Base-by-base conservation (phyloP, 2,113 vertebrate species). In the Sphyrna mokarran region DNA sequence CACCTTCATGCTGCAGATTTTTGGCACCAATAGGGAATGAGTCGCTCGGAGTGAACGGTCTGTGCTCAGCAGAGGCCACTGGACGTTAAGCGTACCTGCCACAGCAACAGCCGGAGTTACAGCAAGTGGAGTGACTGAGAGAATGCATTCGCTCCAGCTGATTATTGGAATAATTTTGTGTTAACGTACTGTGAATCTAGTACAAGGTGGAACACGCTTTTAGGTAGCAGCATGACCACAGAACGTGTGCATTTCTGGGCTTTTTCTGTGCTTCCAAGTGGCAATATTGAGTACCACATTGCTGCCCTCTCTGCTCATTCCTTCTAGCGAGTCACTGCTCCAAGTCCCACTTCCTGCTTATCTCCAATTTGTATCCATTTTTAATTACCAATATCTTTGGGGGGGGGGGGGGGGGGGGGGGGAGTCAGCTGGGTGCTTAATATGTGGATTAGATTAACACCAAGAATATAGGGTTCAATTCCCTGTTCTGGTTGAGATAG, bases 1-100 rank as follows among this genome's bases (percentile, higher is more conserved):
- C 97, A 98, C 98, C 96, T 99, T 99, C 97, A 97, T 99, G 96
- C 98, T 99, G 78, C 98, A 99, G 97, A 97, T 99, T 95, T 98
- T 99, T 96, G 99, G 99, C 96, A 98, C 98, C 96, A 98, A 97
- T 96, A 97, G 96, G 94, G 98, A 98, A 2, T 99, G 97, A 98
- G 95, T 2, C 33, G 33, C 14, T 22, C 61, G 18, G 89, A 66
- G n/a, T 20, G 58, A 18, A n/a, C 0, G 14, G 20, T 63, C n/a
- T 93, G 14, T n/a, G 63, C 33, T 66, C 63, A 7, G 33, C 26
- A 68, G 37, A 7, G 89, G 22, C 89, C n/a, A 22, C 63, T 1
- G 29, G 87, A 13, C 18, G 54, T 18, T 1, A 91, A 29, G 29
- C 37, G 9, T 37, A 68, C n/a, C 89, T 40, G 89, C n/a, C 29